phyloP scores from a whole-genome alignment of 2,888 invertebrate genomes.

The Nematopogon swammerdamellus region DNA sequence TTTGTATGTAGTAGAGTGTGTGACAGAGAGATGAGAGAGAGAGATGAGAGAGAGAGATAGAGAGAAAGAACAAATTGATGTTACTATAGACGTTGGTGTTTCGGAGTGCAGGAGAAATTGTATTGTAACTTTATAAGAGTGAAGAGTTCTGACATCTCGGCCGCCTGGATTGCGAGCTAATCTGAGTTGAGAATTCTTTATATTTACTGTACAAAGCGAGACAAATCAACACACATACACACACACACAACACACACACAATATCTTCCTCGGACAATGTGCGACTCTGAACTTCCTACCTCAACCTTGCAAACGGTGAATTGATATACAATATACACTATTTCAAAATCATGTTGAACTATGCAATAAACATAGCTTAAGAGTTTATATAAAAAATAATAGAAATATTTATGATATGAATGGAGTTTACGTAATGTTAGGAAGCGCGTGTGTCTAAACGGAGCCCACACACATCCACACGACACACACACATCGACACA shows the following conservation, averaged over 20 bases:
- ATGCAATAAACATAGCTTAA: constrained; percentile 40
- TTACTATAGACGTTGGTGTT: no score
- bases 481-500: constrained; percentile 3
- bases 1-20: neutral
- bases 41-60: no score
- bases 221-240: constrained; percentile 1
- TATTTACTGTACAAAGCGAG: no score
- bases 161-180: no score
- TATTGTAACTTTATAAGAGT: no score
- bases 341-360: constrained; percentile 24
- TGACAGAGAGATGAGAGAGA: no score
- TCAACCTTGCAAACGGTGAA: constrained; percentile 47
- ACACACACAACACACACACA: constrained; percentile 21
- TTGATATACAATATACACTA: constrained; percentile 34
- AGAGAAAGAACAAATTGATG: neutral
- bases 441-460: constrained; percentile 33
- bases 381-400: constrained; percentile 50
- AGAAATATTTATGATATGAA: constrained; percentile 42
- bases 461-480: neutral
- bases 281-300: constrained; percentile 40
- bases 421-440: constrained; percentile 33
- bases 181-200: no score
- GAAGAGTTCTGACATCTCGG: no score
- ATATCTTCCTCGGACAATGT: constrained; percentile 12
- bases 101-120: no score